Percentiles rank a stretch among this genome's conserved stretches.
Conservation (phyloP, 2,888 invertebrate genomes). For the Julus scandinavius region DNA sequence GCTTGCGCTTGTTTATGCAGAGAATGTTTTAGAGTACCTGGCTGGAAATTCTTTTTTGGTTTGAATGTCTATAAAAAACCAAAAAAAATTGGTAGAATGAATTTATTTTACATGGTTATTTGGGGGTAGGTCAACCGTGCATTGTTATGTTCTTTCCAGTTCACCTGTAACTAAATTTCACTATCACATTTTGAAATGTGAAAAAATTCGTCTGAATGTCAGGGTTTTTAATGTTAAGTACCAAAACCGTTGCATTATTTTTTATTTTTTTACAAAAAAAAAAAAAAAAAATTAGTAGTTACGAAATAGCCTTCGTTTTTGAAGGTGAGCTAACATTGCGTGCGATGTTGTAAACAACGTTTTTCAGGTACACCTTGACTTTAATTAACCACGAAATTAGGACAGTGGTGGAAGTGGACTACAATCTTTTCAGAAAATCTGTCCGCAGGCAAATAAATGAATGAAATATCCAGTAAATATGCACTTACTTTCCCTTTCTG, state of each 20-base stretch:
- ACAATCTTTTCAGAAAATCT: background rate
- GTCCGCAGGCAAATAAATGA: background rate
- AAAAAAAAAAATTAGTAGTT: background rate
- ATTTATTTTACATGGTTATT: background rate
- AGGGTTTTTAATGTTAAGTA: background rate
- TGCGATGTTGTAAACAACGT: background rate
- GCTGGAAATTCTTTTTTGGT: slow-evolving; percentile 87
- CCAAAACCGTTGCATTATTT: background rate
- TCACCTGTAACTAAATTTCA: background rate
- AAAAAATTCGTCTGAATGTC: background rate
- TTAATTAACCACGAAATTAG: background rate
- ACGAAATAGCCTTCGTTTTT: background rate
- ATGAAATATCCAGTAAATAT: background rate
- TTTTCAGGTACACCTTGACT: background rate
- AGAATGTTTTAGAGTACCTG: slow-evolving; percentile 86
- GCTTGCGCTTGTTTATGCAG: slow-evolving; percentile 92
- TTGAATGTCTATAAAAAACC: slow-evolving; percentile 96
- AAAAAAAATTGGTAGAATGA: background rate
- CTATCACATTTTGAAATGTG: background rate
- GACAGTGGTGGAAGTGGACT: background rate
- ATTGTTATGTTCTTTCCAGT: background rate
- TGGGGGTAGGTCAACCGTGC: background rate
- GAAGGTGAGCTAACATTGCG: background rate
- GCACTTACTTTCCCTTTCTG: slow-evolving; percentile 78
- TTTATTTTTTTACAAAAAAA: background rate